These are phyloP conservation scores for Meteorus cinctellus DNA, from an alignment of 2,888 invertebrate species.

Conservation along the genomic window DNA sequence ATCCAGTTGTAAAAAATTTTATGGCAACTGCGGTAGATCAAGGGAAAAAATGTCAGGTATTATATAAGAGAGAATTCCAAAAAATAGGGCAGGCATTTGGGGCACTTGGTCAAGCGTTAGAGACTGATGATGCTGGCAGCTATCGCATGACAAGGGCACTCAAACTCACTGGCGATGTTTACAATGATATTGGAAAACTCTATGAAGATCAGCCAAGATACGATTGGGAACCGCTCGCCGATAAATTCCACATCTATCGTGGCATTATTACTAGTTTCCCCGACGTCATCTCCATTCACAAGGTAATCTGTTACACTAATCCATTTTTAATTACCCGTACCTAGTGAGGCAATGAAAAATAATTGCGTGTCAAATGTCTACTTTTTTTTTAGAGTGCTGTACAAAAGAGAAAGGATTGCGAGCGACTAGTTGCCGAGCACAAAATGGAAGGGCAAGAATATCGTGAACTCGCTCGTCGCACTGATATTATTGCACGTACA, in stretches of 20 bases:
- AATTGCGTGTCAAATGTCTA: constrained; percentile 31
- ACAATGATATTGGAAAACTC: constrained; percentile 90
- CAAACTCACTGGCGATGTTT: constrained; percentile 90
- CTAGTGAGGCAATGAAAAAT: not conserved
- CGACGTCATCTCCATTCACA: constrained; percentile 91
- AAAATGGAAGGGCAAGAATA: constrained; percentile 89
- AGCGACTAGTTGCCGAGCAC: constrained; percentile 84
- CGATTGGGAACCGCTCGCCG: constrained; percentile 93
- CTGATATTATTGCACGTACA: constrained; percentile 94
- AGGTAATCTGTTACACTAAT: constrained; percentile 74
- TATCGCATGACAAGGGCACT: constrained; percentile 84
- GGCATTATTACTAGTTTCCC: constrained; percentile 94
- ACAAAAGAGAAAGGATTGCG: constrained; percentile 92
- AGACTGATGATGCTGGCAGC: constrained; percentile 79
- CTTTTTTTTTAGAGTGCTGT: constrained; percentile 78
- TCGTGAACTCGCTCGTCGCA: constrained; percentile 86
- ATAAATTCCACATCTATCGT: constrained; percentile 94
- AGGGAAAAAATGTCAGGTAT: constrained; percentile 88
- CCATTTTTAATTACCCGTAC: constrained; percentile 12
- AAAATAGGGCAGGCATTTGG: constrained; percentile 92
- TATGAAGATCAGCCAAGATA: constrained; percentile 92
- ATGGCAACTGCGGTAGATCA: constrained; percentile 88
- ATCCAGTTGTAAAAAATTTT: constrained; percentile 89
- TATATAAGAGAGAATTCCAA: constrained; percentile 92
- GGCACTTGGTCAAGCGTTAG: constrained; percentile 87